Evolutionary conservation across 1,140 invertebrate genomes (phyloP).

Genomic region (Andrena cerasifolii): DNA sequence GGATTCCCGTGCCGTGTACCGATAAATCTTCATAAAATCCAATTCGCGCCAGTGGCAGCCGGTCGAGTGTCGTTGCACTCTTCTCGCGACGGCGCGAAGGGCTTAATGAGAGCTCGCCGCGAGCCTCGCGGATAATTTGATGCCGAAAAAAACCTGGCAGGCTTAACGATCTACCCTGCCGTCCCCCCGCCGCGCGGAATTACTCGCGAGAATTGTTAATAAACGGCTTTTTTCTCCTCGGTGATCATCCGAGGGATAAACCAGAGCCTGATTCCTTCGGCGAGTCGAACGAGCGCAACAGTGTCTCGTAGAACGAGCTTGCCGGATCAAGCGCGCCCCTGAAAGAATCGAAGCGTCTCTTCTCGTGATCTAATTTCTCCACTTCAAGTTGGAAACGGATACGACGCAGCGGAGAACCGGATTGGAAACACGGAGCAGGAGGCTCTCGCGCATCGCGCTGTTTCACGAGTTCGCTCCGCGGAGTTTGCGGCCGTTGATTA

Average conservation of each 20-base stretch:
- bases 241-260: constrained; percentile 1
- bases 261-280: neutral
- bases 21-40: constrained; percentile 65
- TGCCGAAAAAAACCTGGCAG: constrained; percentile 42
- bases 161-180: constrained; percentile 3
- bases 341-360: neutral
- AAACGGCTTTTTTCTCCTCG: neutral
- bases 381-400: neutral
- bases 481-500: constrained; percentile 14
- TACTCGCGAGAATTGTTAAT: constrained; percentile 27
- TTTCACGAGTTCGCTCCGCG: neutral
- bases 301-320: neutral
- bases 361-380: neutral
- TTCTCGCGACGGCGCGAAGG: constrained; percentile 12
- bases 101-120: constrained; percentile 43
- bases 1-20: constrained; percentile 44
- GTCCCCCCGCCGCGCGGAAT: neutral
- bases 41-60: constrained; percentile 28
- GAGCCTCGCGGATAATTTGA: constrained; percentile 40
- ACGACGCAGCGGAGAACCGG: neutral
- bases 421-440: neutral
- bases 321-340: neutral
- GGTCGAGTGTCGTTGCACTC: constrained; percentile 36
- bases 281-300: neutral
- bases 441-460: neutral